These are phyloP conservation scores for Corella eumyota DNA, from an alignment of 23 tunicate species.

Conservation along the genomic window DNA sequence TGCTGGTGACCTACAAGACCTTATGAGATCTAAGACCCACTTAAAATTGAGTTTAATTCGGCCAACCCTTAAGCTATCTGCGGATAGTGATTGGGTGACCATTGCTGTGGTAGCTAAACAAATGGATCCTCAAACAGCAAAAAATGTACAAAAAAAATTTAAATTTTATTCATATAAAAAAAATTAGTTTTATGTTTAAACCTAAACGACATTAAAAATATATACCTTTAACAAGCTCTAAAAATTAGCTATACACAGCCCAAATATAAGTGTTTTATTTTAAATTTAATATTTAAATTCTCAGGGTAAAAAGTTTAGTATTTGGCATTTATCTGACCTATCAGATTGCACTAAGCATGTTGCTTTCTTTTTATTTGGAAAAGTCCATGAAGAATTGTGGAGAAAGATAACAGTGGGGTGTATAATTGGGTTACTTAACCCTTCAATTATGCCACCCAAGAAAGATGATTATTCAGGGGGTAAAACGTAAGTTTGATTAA, in stretches of 20 bases:
- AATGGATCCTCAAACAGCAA: slow-evolving; percentile 73
- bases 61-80: slow-evolving; percentile 31
- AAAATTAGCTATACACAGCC: too few species aligned
- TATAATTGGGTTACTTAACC: slow-evolving; percentile 79
- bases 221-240: too few species aligned
- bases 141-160: slow-evolving; percentile 50
- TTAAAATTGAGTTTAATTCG: slow-evolving; percentile 36
- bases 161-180: too few species aligned
- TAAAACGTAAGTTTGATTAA: slow-evolving; percentile 2
- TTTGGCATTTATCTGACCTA: slow-evolving; percentile 72
- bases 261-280: too few species aligned
- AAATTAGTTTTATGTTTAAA: too few species aligned
- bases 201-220: too few species aligned
- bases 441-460: slow-evolving; percentile 90
- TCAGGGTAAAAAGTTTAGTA: slow-evolving; percentile 66
- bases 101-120: slow-evolving; percentile 75
- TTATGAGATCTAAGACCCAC: slow-evolving; percentile 56
- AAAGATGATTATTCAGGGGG: slow-evolving; percentile 23
- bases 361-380: slow-evolving; percentile 64
- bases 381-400: slow-evolving; percentile 50
- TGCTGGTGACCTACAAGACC: slow-evolving; percentile 40
- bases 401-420: slow-evolving; percentile 48
- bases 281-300: not conserved
- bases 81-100: slow-evolving; percentile 81
- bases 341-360: slow-evolving; percentile 74